Percentiles rank a stretch among this genome's conserved stretches.
Evolutionary conservation across 2,113 vertebrate genomes (phyloP).

Genomic region (Hyaena hyaena): DNA sequence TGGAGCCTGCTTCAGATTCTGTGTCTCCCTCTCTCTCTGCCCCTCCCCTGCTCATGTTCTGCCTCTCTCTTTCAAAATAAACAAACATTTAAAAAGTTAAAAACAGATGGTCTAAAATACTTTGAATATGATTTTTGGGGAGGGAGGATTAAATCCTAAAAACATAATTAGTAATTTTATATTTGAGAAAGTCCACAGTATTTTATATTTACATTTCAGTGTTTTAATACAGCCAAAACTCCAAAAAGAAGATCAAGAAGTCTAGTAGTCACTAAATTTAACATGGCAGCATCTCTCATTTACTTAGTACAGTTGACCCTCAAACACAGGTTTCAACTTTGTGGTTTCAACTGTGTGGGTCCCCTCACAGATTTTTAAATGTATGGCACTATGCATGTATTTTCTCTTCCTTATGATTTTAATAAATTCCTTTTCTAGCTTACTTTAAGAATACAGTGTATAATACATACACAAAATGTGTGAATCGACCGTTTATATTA

Average conservation of each 20-base stretch:
- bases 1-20: no score
- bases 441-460: neutral
- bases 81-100: no score
- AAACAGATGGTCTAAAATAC: neutral
- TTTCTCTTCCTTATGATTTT: neutral
- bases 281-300: neutral
- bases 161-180: neutral
- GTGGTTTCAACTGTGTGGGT: neutral
- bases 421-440: neutral
- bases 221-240: conserved; percentile 18
- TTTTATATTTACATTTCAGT: conserved; percentile 29
- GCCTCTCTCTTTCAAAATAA: no score
- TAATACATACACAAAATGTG: neutral
- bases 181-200: conserved; percentile 12
- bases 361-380: neutral
- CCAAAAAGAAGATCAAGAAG: neutral
- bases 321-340: neutral
- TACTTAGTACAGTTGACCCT: neutral
- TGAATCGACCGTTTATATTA: neutral
- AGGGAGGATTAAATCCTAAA: neutral
- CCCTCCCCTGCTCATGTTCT: no score
- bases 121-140: neutral
- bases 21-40: no score
- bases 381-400: neutral
- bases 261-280: neutral